These are phyloP conservation scores for Ochropleura leucogaster DNA, from an alignment of 2,888 invertebrate genomes.

Conservation along the genomic window DNA sequence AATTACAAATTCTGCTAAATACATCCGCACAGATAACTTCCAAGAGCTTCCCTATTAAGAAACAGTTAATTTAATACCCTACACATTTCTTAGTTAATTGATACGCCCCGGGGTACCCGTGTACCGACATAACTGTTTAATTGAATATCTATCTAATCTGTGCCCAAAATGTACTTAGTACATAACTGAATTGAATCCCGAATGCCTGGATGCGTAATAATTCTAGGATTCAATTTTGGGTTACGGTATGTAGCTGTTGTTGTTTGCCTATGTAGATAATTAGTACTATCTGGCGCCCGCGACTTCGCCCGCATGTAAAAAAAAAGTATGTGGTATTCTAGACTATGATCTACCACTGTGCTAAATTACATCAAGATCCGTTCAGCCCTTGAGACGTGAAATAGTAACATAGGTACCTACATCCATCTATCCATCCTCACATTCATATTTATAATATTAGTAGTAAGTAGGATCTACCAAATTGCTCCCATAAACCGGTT, in stretches of 20 bases:
- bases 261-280: no score
- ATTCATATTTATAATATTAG: no score
- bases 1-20: conserved; percentile 4
- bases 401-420: no score
- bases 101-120: conserved; percentile 30
- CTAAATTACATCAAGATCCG: no score
- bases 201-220: conserved; percentile 1
- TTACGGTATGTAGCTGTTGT: background rate
- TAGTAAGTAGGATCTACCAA: background rate
- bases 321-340: no score
- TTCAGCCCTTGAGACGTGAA: no score
- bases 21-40: conserved; percentile 21
- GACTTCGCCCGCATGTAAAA: no score
- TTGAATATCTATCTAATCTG: conserved; percentile 59
- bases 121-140: conserved; percentile 52
- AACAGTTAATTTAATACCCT: conserved; percentile 57
- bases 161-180: conserved; percentile 42
- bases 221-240: conserved; percentile 4
- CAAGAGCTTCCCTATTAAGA: conserved; percentile 33
- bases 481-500: background rate
- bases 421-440: no score
- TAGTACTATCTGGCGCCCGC: no score
- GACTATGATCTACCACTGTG: no score
- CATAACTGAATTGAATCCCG: conserved; percentile 22
- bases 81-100: conserved; percentile 63